Evolutionary conservation across 2,113 vertebrate genomes (phyloP).

Genomic region (Brachypodius melanocephalos): DNA sequence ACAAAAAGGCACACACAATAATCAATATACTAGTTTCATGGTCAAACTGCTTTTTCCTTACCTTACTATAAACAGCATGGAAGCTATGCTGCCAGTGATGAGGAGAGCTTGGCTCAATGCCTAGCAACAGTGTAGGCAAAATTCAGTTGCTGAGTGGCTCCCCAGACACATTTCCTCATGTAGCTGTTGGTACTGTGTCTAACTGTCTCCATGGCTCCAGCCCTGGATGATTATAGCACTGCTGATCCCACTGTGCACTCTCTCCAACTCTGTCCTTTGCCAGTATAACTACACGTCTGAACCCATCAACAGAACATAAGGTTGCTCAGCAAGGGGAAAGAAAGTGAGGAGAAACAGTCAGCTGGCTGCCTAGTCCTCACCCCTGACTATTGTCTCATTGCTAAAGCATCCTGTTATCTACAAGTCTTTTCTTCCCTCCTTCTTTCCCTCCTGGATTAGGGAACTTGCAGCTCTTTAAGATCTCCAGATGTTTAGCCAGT

Average conservation of each 20-base stretch:
- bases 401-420: background rate
- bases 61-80: constrained; percentile 20
- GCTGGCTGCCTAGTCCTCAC: background rate
- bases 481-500: background rate
- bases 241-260: background rate
- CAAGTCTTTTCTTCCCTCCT: background rate
- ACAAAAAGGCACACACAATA: background rate
- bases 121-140: constrained; percentile 42
- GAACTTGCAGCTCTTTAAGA: background rate
- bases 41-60: background rate
- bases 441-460: no score
- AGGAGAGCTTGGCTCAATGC: constrained; percentile 34
- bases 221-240: background rate
- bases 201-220: background rate
- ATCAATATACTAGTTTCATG: background rate
- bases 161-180: constrained; percentile 2
- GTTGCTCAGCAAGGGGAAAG: background rate
- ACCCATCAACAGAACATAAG: background rate
- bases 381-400: background rate
- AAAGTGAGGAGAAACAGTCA: background rate
- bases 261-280: background rate
- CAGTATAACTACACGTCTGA: background rate
- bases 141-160: constrained; percentile 12
- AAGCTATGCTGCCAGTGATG: background rate
- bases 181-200: background rate